Base-by-base conservation (phyloP, 2,888 invertebrate species). In the Cantharis rustica region DNA sequence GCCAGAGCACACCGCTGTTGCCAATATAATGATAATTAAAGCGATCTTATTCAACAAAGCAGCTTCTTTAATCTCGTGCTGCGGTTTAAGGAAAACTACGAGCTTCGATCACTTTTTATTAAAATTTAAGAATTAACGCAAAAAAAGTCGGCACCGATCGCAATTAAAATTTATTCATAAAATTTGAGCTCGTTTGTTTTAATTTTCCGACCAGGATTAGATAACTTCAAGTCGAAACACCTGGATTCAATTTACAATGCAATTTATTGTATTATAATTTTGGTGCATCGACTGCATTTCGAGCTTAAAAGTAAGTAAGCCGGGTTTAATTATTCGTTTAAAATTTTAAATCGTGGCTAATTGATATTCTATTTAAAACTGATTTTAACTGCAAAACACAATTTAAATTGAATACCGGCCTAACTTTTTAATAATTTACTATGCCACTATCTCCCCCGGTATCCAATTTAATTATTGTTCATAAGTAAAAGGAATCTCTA, bases 21-120 rank as follows among this genome's bases (percentile, higher is more conserved):
- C 75, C 75, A 71, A 75, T 75, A 75, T 75, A 75, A 75, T 75
- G 75, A 75, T 75, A 75, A 75, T 75, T 75, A 71, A 70, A 68
- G 71, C 66, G 71, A 71, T 75, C 70, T 68, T 63, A 71, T 75
- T 75, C 71, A 66, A 64, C 61, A 69, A 68, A 70, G 47, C 71
- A 71, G 64, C 71, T 75, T 75, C 75, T 75, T 75, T 75, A 75
- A 75, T 75, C 75, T 68, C 75, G 20, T 69, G 64, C 66, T 64
- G 71, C 63, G 72, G 72, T 47, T 68, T 69, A 68, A 61, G 73
- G 69, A 20, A 69, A 76, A 76, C 69, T 76, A 64, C 72, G 27
- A 64, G 70, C 71, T 61, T 70, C 64, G 31, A 76, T 76, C 73
- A 76, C 62, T 73, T 73, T 76, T 76, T 76, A 70, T 73, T n/a